phyloP scores from a whole-genome alignment of 2,888 invertebrate species.

The Mesorhabditis spiculigera region DNA sequence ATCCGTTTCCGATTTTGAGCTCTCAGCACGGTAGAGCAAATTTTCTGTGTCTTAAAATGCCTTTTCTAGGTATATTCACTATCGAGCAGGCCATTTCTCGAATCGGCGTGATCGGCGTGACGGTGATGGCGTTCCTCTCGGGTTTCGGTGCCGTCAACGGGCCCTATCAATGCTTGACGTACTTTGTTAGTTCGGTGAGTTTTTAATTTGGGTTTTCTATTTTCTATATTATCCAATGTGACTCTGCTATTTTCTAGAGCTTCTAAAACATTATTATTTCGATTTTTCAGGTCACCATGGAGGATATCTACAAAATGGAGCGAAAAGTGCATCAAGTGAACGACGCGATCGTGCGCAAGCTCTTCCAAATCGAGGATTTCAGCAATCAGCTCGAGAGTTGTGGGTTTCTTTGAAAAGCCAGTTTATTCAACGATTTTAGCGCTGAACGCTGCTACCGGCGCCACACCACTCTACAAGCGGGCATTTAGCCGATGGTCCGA shows the following conservation, averaged over 20 bases:
- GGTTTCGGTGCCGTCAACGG: slow-evolving; percentile 99
- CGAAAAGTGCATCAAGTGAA: slow-evolving; percentile 3
- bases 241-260: no score
- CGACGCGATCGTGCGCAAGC: not conserved
- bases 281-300: slow-evolving; percentile 1
- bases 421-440: not conserved
- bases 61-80: slow-evolving; percentile 69
- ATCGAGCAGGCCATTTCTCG: slow-evolving; percentile 83
- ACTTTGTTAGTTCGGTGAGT: slow-evolving; percentile 66
- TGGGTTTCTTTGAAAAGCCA: not conserved
- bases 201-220: no score
- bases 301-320: not conserved
- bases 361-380: not conserved
- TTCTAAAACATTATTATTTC: not conserved
- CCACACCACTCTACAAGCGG: not conserved
- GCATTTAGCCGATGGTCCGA: slow-evolving; percentile 3
- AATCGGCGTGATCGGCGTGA: slow-evolving; percentile 96
- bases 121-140: slow-evolving; percentile 94
- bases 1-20: slow-evolving; percentile 93
- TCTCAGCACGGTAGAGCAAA: slow-evolving; percentile 77
- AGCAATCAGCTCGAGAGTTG: not conserved
- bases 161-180: slow-evolving; percentile 96
- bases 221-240: no score
- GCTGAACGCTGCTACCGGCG: not conserved
- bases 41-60: slow-evolving; percentile 14